Percentiles rank a stretch among this genome's conserved stretches.
Evolutionary conservation across 2,113 vertebrate genomes (phyloP).

Genomic region (Ploceus nigricollis): DNA sequence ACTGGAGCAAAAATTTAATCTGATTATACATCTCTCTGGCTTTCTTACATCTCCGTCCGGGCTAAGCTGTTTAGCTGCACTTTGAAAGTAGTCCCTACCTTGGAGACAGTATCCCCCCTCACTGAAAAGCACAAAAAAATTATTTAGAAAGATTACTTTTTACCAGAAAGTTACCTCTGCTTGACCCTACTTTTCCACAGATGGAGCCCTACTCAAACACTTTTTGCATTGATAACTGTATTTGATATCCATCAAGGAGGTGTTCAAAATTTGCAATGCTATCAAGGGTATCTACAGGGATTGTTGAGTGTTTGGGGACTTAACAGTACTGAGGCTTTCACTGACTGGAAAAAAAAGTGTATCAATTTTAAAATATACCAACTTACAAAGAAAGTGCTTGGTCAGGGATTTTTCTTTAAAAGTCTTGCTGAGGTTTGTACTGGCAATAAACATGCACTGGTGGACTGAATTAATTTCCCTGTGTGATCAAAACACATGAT

Average conservation of each 20-base stretch:
- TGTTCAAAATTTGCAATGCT: not conserved
- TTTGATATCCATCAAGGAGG: not conserved
- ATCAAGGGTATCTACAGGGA: not conserved
- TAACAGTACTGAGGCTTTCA: not conserved
- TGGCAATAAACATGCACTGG: not conserved
- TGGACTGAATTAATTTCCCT: conserved; percentile 29
- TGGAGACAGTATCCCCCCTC: not conserved
- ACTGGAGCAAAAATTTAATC: not conserved
- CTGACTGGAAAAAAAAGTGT: not conserved
- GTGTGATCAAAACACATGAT: conserved; percentile 28
- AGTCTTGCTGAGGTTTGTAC: not conserved
- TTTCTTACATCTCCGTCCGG: not conserved
- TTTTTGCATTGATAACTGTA: not conserved
- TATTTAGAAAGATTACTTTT: not conserved
- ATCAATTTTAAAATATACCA: not conserved
- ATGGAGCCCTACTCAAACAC: not conserved
- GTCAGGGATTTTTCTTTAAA: not conserved
- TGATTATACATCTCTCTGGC: not conserved
- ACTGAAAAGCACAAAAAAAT: not conserved
- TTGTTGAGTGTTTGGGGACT: not conserved
- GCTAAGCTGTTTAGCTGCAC: not conserved
- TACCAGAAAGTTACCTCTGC: not conserved
- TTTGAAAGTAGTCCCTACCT: not conserved
- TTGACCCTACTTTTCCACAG: not conserved
- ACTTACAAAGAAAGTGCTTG: not conserved